phyloP scores from a whole-genome alignment of 2,797 vertebrate species.

The Lacerta bilineata region DNA sequence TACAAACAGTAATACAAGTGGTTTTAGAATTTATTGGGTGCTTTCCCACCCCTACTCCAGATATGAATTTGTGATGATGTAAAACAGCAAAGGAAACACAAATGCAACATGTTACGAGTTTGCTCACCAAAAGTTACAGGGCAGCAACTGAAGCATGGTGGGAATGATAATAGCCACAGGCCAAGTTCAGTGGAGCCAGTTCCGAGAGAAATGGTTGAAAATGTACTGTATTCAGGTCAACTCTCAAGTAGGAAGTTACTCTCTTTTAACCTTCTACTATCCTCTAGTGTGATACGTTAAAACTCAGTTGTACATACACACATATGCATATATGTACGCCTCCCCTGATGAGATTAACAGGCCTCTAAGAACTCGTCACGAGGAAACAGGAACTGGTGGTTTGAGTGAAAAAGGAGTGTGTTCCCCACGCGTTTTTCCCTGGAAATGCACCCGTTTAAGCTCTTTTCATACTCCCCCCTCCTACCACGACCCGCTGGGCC shows the following conservation, averaged over 20 bases:
- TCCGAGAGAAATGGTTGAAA: background rate
- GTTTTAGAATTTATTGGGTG: slow-evolving; percentile 34
- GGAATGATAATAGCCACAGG: background rate
- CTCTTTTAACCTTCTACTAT: background rate
- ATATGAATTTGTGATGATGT: background rate
- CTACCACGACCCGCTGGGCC: background rate
- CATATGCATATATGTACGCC: background rate
- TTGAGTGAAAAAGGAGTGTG: background rate
- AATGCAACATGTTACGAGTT: background rate
- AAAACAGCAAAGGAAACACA: slow-evolving; percentile 18
- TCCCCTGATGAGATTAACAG: slow-evolving; percentile 19
- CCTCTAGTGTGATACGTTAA: background rate
- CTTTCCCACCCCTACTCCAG: background rate
- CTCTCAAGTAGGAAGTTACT: background rate
- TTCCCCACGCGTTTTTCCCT: slow-evolving; percentile 5
- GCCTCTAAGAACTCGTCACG: slow-evolving; percentile 12
- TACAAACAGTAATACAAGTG: slow-evolving; percentile 75
- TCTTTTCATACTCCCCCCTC: background rate
- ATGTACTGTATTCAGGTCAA: background rate
- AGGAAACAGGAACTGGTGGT: slow-evolving; percentile 27
- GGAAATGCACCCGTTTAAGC: slow-evolving; percentile 29
- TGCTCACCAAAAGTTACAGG: slow-evolving; percentile 6
- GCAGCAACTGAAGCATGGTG: background rate
- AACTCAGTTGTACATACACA: background rate
- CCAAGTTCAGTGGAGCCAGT: background rate